Percentiles rank a stretch among this genome's conserved stretches.
Evolutionary conservation across 2,113 vertebrate genomes (phyloP).

Genomic region (Sporophila hypoxantha): DNA sequence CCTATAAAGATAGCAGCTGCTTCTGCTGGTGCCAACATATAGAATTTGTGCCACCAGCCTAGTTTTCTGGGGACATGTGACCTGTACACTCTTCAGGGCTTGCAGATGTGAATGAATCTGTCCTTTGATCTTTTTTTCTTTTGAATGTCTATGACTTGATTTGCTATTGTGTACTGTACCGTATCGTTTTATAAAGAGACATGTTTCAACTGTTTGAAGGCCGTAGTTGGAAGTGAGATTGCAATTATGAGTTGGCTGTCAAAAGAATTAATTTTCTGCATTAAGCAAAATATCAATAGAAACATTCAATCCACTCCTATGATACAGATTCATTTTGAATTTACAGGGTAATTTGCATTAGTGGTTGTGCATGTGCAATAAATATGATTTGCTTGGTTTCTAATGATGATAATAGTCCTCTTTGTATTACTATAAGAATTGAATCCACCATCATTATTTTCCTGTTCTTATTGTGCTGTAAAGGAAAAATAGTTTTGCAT

Average conservation of each 20-base stretch:
- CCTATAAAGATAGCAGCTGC: too few relatives aligned
- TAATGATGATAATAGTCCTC: background rate
- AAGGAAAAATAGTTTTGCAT: background rate
- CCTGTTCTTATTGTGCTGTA: background rate
- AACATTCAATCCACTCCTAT: background rate
- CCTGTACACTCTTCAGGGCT: too few relatives aligned
- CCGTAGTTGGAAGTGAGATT: background rate
- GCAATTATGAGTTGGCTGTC: background rate
- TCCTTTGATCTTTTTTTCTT: too few relatives aligned
- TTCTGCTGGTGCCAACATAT: too few relatives aligned
- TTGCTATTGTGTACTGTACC: background rate
- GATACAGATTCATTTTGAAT: background rate
- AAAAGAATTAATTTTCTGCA: background rate
- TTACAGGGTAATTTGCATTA: background rate
- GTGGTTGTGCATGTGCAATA: background rate
- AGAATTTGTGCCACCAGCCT: too few relatives aligned
- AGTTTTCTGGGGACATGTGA: too few relatives aligned
- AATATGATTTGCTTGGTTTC: background rate
- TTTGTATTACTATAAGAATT: background rate
- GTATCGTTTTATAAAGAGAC: background rate
- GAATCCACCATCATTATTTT: background rate
- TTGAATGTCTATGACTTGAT: too few relatives aligned
- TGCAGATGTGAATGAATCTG: too few relatives aligned
- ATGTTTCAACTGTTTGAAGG: background rate
- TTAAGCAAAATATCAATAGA: background rate